phyloP scores from a whole-genome alignment of 2,113 vertebrate genomes.

The Corythornis vintsioides region DNA sequence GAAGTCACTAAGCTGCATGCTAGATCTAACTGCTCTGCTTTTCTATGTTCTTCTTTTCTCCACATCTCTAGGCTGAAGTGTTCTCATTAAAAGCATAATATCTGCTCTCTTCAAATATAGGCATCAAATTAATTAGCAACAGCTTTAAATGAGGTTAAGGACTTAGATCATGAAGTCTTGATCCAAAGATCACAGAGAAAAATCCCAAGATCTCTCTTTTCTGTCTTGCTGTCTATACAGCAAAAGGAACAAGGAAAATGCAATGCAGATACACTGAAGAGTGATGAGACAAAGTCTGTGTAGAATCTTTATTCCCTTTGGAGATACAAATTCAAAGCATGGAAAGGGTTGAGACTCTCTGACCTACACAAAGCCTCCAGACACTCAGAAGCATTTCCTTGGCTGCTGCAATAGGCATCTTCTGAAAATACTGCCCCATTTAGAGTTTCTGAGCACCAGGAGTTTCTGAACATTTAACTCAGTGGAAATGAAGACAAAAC shows the following conservation, averaged over 20 bases:
- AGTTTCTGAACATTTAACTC: neutral
- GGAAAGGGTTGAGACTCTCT: neutral
- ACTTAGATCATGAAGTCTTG: neutral
- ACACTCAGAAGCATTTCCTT: neutral
- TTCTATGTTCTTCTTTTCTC: neutral
- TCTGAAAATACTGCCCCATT: neutral
- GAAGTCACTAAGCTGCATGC: neutral
- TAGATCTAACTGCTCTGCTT: neutral
- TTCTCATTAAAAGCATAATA: neutral
- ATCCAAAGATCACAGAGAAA: neutral
- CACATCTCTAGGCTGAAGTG: neutral
- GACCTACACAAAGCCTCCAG: neutral
- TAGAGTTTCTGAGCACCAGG: neutral
- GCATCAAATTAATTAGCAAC: neutral
- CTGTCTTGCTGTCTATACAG: neutral
- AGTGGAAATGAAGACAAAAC: neutral
- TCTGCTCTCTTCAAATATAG: neutral
- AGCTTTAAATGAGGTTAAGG: neutral
- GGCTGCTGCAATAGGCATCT: neutral
- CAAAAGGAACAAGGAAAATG: neutral
- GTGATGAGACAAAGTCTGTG: neutral
- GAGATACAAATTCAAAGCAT: neutral
- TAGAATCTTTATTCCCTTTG: neutral
- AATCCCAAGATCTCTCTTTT: neutral
- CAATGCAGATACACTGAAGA: neutral